Conservation (phyloP, 2,797 vertebrate genomes). For the Erethizon dorsatum region DNA sequence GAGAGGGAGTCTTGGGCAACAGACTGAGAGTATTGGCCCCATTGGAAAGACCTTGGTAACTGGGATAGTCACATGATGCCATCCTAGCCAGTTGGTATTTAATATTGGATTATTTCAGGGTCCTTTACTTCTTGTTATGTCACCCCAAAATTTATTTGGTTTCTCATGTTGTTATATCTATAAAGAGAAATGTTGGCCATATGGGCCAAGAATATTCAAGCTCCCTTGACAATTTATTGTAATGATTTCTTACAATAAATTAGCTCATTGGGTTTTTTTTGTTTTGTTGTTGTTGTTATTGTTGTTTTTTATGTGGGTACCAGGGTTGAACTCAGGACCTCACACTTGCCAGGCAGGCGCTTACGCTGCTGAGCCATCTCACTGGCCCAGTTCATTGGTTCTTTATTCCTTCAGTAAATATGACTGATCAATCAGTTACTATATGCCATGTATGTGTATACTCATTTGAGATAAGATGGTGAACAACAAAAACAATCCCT, state of each 20-base stretch:
- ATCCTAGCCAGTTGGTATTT: neutral
- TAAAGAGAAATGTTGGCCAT: neutral
- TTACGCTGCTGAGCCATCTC: no score
- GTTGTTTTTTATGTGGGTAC: no score
- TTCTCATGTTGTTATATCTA: neutral
- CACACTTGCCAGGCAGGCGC: no score
- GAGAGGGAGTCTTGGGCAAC: neutral
- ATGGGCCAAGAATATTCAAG: neutral
- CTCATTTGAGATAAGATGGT: conserved; percentile 19
- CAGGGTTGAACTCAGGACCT: no score
- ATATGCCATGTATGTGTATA: neutral
- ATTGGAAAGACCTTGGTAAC: neutral
- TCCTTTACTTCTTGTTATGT: conserved; percentile 35
- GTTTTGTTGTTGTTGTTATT: no score
- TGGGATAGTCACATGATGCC: neutral
- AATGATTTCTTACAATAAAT: conserved; percentile 29
- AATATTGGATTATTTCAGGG: neutral
- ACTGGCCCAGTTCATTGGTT: neutral
- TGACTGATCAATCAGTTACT: conserved; percentile 23
- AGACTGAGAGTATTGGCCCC: neutral
- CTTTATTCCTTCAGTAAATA: conserved; percentile 33
- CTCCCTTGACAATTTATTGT: neutral
- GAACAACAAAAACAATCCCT: conserved; percentile 36
- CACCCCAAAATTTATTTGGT: conserved; percentile 8
- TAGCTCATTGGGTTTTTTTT: neutral